Base-by-base conservation (phyloP, 2,888 invertebrate genomes). In the Dicranocentrus wangi region DNA sequence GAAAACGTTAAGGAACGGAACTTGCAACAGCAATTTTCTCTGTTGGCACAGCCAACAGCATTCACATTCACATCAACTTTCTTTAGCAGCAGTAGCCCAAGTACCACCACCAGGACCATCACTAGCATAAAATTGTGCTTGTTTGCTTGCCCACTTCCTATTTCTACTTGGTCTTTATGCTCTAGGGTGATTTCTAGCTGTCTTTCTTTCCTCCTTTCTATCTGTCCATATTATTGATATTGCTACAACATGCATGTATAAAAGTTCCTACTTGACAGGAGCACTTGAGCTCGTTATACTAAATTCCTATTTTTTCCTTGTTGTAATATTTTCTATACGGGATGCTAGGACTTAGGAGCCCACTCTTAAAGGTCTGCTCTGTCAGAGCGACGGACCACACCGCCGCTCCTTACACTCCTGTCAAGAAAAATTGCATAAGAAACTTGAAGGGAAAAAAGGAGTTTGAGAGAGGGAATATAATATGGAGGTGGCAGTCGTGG, bases 371-470 rank as follows among this genome's bases (percentile, higher is more conserved):
- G 5, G 5, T 5, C 51, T 51, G n/a, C 51, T 51, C 51, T 51
- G 10, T 51, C 51, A 51, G 19, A 1, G 13, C 15, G 19, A n/a
- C n/a, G n/a, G n/a, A n/a, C n/a, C n/a, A n/a, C n/a, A n/a, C 15
- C 2, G 15, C 25, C 15, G 13, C 32, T 47, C 23, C 47, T 66
- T 66, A 42, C 32, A 25, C 25, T 70, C 70, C 71, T 71, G 78
- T 78, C 70, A 78, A 71, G 78, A 78, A 71, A 78, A 70, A 78
- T 78, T 78, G 78, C 78, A 78, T 78, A 78, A 78, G 78, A 71
- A 71, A 70, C 61, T 77, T 47, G 66, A 69, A 61, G 55, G 39
- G 25, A 77, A 32, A 21, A 60, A 32, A 43, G 39, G 43, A 42
- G 19, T 43, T 2, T 42, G 47, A 23, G 76, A 43, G 76, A 32